Evolutionary conservation across 2,888 invertebrate species (phyloP).

Genomic region (Ptilodon capucinus): DNA sequence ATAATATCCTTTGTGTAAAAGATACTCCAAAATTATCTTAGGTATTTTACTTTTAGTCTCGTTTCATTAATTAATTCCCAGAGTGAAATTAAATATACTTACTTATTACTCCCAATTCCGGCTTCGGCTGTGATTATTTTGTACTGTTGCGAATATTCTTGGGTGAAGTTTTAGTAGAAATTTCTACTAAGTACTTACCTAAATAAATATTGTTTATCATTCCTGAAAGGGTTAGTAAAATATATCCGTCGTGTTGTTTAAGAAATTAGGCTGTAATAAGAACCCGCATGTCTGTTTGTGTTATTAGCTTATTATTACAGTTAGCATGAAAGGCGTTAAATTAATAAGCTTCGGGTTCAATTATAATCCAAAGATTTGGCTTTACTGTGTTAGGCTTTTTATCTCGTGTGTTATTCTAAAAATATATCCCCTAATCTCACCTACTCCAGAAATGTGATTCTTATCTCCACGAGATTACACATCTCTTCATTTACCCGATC

Average conservation of each 20-base stretch:
- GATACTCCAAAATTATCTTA: slow-evolving; percentile 31
- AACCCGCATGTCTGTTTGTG: too few species aligned
- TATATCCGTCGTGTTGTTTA: too few species aligned
- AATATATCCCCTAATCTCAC: not conserved
- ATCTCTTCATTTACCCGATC: slow-evolving; percentile 4
- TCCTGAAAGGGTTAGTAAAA: slow-evolving; percentile 9
- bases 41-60: slow-evolving; percentile 34
- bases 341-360: too few species aligned
- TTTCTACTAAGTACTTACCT: not conserved
- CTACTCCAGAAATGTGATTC: not conserved
- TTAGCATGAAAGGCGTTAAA: too few species aligned
- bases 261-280: too few species aligned
- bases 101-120: slow-evolving; percentile 19
- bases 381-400: not conserved
- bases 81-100: slow-evolving; percentile 37
- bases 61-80: slow-evolving; percentile 37
- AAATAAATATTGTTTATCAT: slow-evolving; percentile 12
- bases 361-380: too few species aligned
- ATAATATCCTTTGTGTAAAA: slow-evolving; percentile 30
- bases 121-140: slow-evolving; percentile 11
- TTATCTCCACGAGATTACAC: slow-evolving; percentile 1
- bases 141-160: slow-evolving; percentile 1
- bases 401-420: not conserved
- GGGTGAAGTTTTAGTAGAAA: slow-evolving; percentile 14
- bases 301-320: too few species aligned